Conservation (phyloP, 2,113 vertebrate species). For the Kobus ellipsiprymnus region DNA sequence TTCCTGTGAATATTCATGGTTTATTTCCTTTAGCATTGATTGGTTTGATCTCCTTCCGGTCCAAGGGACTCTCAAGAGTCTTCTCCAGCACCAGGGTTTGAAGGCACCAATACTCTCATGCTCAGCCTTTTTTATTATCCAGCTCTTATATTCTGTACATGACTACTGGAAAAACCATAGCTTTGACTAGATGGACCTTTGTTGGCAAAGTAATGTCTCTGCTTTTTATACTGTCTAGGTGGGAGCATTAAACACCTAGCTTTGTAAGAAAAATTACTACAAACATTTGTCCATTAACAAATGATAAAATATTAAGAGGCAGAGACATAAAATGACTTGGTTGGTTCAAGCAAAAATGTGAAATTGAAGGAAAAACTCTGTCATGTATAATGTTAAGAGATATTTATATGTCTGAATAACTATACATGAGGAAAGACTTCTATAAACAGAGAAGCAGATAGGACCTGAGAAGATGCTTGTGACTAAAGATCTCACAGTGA, state of each 20-base stretch:
- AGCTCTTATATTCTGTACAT: not conserved
- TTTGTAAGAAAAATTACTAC: not conserved
- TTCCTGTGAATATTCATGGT: too few relatives aligned
- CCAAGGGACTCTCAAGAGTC: not conserved
- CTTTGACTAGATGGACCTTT: not conserved
- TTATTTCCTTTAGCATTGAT: too few relatives aligned
- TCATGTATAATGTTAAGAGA: not conserved
- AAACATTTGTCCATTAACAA: not conserved
- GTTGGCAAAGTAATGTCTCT: not conserved
- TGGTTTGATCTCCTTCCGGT: too few relatives aligned
- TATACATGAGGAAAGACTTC: not conserved
- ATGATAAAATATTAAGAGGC: not conserved
- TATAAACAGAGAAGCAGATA: not conserved
- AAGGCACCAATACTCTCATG: not conserved
- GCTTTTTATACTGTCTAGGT: not conserved
- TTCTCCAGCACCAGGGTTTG: not conserved
- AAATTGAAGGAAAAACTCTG: not conserved
- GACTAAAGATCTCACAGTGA: not conserved
- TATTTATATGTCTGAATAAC: not conserved
- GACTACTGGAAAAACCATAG: not conserved
- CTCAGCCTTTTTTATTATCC: not conserved
- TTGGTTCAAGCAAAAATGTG: not conserved
- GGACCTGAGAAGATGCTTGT: not conserved
- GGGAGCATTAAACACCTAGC: not conserved
- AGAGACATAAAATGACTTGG: not conserved